Evolutionary conservation across 2,888 invertebrate species (phyloP).

Genomic region (Leucania comma): DNA sequence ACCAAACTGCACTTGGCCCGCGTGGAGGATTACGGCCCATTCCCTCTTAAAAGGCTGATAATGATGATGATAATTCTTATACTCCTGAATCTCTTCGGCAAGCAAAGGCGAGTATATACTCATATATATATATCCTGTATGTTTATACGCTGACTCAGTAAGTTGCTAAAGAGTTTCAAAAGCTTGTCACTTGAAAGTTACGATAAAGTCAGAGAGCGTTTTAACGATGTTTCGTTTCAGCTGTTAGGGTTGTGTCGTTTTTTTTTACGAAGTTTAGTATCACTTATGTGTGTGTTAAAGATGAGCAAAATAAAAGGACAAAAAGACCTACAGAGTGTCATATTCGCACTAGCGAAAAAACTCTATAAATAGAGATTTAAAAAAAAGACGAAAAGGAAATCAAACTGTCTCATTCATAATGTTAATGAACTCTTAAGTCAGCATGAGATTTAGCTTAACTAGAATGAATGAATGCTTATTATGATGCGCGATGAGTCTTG

Average conservation of each 20-base stretch:
- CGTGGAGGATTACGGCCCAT: no score
- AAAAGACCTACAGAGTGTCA: no score
- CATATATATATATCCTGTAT: neutral
- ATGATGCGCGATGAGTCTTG: no score
- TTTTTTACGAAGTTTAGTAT: neutral
- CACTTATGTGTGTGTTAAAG: neutral
- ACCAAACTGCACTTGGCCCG: no score
- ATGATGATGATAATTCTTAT: no score
- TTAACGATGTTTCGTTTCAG: conserved; percentile 11
- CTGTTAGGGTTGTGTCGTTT: neutral
- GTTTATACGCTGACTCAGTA: neutral
- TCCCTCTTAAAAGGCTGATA: no score
- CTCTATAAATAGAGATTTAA: no score
- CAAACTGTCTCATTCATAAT: neutral
- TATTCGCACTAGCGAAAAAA: no score
- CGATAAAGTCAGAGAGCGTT: neutral
- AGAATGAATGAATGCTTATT: no score
- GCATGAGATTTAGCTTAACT: neutral
- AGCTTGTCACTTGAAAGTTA: conserved; percentile 16
- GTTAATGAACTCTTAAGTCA: neutral
- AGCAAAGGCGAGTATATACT: no score
- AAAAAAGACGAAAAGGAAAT: neutral
- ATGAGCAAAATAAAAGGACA: neutral
- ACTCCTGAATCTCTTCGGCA: neutral
- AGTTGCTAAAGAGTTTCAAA: conserved; percentile 19